Evolutionary conservation across 2,113 vertebrate genomes (phyloP).

Genomic region (Passer domesticus): DNA sequence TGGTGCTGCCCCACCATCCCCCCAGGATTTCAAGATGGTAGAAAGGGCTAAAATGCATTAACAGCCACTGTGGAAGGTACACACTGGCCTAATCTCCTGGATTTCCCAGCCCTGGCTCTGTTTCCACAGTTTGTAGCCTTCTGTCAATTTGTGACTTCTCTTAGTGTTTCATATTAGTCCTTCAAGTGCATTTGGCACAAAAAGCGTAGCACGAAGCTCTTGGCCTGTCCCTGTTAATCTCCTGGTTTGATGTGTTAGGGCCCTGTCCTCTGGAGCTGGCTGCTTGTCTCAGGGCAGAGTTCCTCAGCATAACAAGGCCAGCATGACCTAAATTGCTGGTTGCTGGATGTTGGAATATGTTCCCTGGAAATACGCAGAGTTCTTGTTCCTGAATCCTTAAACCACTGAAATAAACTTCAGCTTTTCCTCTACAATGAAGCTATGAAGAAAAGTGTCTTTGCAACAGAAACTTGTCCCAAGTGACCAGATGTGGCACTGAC

Average conservation of each 20-base stretch:
- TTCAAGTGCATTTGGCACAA: neutral
- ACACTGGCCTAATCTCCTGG: neutral
- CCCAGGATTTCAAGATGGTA: neutral
- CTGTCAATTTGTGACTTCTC: neutral
- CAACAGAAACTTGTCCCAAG: neutral
- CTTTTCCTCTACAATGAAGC: neutral
- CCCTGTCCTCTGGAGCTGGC: neutral
- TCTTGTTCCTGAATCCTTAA: neutral
- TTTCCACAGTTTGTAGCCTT: neutral
- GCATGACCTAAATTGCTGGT: neutral
- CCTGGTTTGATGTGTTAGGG: neutral
- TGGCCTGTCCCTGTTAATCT: neutral
- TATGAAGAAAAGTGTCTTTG: neutral
- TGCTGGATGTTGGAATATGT: neutral
- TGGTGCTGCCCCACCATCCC: accelerated
- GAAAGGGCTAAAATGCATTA: neutral
- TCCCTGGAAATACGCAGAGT: neutral
- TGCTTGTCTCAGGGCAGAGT: neutral
- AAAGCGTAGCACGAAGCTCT: neutral
- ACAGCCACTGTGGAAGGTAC: neutral
- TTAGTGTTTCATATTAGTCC: neutral
- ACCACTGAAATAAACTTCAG: neutral
- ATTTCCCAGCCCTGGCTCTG: neutral
- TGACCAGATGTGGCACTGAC: neutral
- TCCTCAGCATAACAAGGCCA: neutral